Evolutionary conservation across 2,113 vertebrate genomes (phyloP).

Genomic region (Ivindomyrus marchei): DNA sequence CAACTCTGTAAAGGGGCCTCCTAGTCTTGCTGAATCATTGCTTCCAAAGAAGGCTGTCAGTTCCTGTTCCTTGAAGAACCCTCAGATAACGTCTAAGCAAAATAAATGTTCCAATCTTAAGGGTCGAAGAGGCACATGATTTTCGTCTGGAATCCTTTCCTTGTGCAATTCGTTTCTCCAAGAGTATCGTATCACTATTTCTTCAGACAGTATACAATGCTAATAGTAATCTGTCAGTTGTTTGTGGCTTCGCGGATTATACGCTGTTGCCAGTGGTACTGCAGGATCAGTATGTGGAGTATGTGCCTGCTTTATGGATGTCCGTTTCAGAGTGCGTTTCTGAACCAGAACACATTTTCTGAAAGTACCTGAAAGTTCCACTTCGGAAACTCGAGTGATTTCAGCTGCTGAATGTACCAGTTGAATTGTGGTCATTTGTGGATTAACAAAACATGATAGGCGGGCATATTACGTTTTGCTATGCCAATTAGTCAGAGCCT

Average conservation of each 20-base stretch:
- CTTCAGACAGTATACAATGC: neutral
- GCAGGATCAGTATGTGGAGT: neutral
- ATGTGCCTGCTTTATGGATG: neutral
- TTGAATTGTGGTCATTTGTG: neutral
- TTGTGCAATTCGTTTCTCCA: neutral
- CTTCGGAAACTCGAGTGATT: neutral
- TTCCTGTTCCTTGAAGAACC: neutral
- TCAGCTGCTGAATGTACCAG: neutral
- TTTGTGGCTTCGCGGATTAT: neutral
- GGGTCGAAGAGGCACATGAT: neutral
- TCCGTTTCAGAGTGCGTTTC: neutral
- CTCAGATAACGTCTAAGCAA: neutral
- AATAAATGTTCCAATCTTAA: neutral
- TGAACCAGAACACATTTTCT: constrained; percentile 4
- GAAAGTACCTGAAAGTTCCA: neutral
- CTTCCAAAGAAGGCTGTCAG: neutral
- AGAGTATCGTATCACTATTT: neutral
- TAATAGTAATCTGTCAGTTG: neutral
- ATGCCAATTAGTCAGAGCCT: neutral
- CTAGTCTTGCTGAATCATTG: neutral
- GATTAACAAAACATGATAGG: neutral
- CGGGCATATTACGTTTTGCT: neutral
- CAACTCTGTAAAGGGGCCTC: neutral
- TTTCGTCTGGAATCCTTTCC: neutral
- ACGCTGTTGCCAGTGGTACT: neutral